These are phyloP conservation scores for Drosophila auraria DNA, from an alignment of 1,140 invertebrate genomes.

Conservation along the genomic window DNA sequence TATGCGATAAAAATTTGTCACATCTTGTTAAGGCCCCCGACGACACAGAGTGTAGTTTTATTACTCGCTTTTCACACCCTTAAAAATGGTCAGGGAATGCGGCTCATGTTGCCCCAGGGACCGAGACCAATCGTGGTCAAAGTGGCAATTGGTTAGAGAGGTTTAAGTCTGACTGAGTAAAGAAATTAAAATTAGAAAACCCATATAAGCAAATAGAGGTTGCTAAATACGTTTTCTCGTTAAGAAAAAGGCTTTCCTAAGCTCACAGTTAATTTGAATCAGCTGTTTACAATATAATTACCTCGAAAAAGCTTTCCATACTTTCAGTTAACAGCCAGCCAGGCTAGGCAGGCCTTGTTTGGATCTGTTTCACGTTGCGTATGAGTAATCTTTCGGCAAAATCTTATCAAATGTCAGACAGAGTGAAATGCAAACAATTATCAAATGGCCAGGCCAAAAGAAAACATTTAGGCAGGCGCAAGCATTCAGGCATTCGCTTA, in stretches of 20 bases:
- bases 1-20: constrained; percentile 75
- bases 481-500: constrained; percentile 29
- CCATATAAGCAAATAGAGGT: background rate
- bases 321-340: constrained; percentile 29
- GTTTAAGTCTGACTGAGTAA: background rate
- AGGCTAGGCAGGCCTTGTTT: constrained; percentile 17
- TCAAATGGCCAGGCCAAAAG: constrained; percentile 46
- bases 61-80: constrained; percentile 44
- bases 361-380: constrained; percentile 26
- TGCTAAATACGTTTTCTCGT: background rate
- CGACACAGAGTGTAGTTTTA: constrained; percentile 35
- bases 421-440: constrained; percentile 55
- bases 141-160: background rate
- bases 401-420: constrained; percentile 57
- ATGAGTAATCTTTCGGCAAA: constrained; percentile 59
- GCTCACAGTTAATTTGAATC: background rate
- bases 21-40: constrained; percentile 56
- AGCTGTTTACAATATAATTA: constrained; percentile 2
- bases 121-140: background rate
- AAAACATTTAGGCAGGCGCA: constrained; percentile 57
- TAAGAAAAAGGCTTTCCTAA: no score
- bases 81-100: constrained; percentile 30
- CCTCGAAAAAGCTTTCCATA: background rate
- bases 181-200: background rate
- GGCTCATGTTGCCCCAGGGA: constrained; percentile 12